A percentile compares a stretch with the other conserved stretches of the same genome.
phyloP scores from a whole-genome alignment of 2,797 vertebrate genomes.

The Poliocrania exsul region DNA sequence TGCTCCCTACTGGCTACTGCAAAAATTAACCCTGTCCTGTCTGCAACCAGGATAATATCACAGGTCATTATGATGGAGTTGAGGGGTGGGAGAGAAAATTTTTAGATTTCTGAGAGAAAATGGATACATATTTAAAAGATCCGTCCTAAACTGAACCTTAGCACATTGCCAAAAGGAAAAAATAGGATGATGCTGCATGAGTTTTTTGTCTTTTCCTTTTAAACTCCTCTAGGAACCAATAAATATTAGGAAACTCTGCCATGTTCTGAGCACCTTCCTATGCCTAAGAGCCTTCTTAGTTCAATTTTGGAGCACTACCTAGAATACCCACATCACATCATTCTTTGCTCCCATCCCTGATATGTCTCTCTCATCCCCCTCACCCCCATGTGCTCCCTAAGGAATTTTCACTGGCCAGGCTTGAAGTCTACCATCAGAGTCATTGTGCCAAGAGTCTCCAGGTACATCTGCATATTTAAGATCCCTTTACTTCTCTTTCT shows the following conservation, averaged over 20 bases:
- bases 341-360: neutral
- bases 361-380: neutral
- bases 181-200: neutral
- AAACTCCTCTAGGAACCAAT: neutral
- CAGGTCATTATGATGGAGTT: neutral
- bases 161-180: neutral
- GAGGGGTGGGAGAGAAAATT: neutral
- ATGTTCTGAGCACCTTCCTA: neutral
- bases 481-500: neutral
- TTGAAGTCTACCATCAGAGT: neutral
- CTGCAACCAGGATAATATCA: neutral
- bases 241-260: neutral
- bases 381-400: neutral
- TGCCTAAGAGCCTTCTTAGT: neutral
- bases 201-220: neutral
- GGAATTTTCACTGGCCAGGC: neutral
- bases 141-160: neutral
- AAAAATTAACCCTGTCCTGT: neutral
- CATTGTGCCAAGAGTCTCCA: neutral
- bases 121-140: neutral
- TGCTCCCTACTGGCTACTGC: neutral
- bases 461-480: neutral
- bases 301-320: neutral
- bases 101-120: neutral
- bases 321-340: neutral